Percentiles rank a stretch among this genome's conserved stretches.
Conservation (phyloP, 2,113 vertebrate species). For the Limnothrissa miodon region DNA sequence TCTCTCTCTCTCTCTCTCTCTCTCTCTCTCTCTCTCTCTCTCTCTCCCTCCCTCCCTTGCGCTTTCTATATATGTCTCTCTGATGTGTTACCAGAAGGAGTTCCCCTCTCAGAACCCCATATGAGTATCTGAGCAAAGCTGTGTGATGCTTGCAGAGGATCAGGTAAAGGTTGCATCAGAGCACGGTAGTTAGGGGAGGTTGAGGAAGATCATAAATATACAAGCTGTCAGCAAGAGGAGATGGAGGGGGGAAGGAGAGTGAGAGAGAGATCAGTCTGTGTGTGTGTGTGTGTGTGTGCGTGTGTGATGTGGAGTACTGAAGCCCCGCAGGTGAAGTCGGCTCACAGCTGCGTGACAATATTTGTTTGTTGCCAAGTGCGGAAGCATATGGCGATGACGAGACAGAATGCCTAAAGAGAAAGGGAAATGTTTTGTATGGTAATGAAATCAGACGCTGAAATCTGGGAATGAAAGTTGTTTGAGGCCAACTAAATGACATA, state of each 20-base stretch:
- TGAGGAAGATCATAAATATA: not conserved
- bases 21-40: not conserved
- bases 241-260: not conserved
- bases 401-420: not conserved
- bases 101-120: not conserved
- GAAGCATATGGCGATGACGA: not conserved
- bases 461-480: too few species aligned
- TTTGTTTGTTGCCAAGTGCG: not conserved
- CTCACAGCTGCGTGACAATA: not conserved
- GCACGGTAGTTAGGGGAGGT: not conserved
- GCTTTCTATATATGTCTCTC: not conserved
- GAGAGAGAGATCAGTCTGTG: not conserved
- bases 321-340: not conserved
- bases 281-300: not conserved
- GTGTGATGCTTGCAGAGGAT: not conserved
- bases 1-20: not conserved
- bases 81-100: not conserved
- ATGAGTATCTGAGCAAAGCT: not conserved
- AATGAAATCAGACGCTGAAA: not conserved
- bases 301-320: not conserved
- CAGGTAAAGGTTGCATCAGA: conserved; percentile 15
- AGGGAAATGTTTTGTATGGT: not conserved
- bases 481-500: too few species aligned
- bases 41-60: not conserved
- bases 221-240: not conserved